Evolutionary conservation across 2,113 vertebrate genomes (phyloP).

Genomic region (Pionites leucogaster): DNA sequence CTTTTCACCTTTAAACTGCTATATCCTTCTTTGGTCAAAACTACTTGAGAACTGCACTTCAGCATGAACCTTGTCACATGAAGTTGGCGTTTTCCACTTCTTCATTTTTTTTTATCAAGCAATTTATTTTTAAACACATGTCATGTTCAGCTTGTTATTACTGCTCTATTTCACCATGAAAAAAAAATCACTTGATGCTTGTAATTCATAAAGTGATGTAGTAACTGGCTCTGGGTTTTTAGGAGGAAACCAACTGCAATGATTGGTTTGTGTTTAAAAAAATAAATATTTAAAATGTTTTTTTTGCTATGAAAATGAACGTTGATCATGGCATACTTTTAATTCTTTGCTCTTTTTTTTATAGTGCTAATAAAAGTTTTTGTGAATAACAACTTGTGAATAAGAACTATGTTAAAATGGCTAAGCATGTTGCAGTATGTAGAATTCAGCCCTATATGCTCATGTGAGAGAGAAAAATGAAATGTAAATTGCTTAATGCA

Average conservation of each 20-base stretch:
- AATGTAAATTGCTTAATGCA: background rate
- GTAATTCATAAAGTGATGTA: background rate
- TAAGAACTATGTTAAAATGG: background rate
- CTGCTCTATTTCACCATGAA: conserved; percentile 65
- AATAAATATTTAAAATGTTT: background rate
- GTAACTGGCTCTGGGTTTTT: background rate
- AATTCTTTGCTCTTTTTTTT: background rate
- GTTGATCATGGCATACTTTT: background rate
- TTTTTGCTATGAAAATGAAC: background rate
- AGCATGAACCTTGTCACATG: background rate
- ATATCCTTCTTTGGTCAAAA: conserved; percentile 41
- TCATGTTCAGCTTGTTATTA: conserved; percentile 66
- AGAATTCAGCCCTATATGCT: background rate
- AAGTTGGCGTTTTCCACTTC: background rate
- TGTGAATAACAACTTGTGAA: background rate
- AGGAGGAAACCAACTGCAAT: background rate
- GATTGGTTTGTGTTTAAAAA: background rate
- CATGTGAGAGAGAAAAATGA: background rate
- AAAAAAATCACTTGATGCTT: conserved; percentile 5
- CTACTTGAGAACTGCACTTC: background rate
- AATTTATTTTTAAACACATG: conserved; percentile 76
- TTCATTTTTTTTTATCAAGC: conserved; percentile 14
- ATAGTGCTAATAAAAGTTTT: background rate
- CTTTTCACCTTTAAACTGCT: conserved; percentile 52
- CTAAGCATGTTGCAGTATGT: background rate